Evolutionary conservation across 2,888 invertebrate species (phyloP).

Genomic region (Auanema sp.): DNA sequence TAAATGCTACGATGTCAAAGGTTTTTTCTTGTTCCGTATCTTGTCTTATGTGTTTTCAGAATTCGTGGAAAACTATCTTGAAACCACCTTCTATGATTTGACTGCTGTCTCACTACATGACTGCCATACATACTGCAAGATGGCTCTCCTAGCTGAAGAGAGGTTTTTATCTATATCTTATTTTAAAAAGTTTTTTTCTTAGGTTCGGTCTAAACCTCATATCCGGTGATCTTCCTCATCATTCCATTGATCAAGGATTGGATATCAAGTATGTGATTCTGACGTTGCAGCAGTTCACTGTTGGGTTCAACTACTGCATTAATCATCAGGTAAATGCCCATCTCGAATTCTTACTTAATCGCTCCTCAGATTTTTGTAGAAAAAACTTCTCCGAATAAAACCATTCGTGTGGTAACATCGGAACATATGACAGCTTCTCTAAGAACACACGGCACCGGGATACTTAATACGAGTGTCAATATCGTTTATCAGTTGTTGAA

Average conservation of each 20-base stretch:
- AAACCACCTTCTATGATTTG: constrained; percentile 91
- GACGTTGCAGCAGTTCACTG: constrained; percentile 90
- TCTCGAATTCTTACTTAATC: neutral
- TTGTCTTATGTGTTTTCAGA: constrained; percentile 21
- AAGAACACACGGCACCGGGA: constrained; percentile 38
- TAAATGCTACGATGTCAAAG: constrained; percentile 33
- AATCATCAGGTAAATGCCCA: constrained; percentile 43
- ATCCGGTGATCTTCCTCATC: constrained; percentile 91
- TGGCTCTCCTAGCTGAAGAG: constrained; percentile 83
- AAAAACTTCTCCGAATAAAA: constrained; percentile 84
- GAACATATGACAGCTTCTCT: constrained; percentile 94
- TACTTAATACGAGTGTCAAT: constrained; percentile 63
- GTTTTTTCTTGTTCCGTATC: no score
- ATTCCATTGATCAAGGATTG: constrained; percentile 92
- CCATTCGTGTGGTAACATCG: constrained; percentile 91
- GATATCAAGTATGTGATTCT: constrained; percentile 96
- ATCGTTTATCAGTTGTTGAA: constrained; percentile 73
- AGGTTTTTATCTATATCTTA: constrained; percentile 27
- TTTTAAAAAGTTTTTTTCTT: constrained; percentile 1
- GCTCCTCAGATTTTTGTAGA: constrained; percentile 79
- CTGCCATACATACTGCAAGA: constrained; percentile 95
- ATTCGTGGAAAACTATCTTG: constrained; percentile 81
- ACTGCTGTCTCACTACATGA: constrained; percentile 95
- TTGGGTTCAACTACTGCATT: constrained; percentile 88
- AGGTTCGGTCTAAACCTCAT: constrained; percentile 66